Conservation (phyloP, 2,888 invertebrate genomes). For the Drosophila koepferae region DNA sequence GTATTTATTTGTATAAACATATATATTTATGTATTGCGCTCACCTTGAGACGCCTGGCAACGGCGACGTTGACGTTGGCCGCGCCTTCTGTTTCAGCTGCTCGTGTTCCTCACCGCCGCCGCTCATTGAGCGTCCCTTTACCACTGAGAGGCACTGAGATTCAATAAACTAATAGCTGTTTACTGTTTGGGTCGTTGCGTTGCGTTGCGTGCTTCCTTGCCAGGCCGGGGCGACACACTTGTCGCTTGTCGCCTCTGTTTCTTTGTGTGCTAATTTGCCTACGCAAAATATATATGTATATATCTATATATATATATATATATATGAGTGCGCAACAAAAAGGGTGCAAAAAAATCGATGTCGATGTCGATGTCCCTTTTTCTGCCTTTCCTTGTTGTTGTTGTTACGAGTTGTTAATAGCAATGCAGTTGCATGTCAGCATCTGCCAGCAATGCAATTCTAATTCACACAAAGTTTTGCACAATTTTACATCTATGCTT, state of each 20-base stretch:
- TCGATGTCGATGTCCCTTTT: slow-evolving; percentile 75
- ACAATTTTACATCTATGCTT: slow-evolving; percentile 23
- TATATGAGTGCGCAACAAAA: slow-evolving; percentile 46
- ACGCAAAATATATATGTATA: slow-evolving; percentile 27
- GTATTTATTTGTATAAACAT: not conserved
- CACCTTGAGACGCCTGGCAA: slow-evolving; percentile 45
- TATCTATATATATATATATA: not conserved
- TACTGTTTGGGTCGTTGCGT: not conserved
- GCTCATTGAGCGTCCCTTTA: slow-evolving; percentile 56
- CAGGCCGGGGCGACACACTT: slow-evolving; percentile 42
- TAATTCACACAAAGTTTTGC: slow-evolving; percentile 22
- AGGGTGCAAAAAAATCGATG: slow-evolving; percentile 76
- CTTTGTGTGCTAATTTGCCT: slow-evolving; percentile 62
- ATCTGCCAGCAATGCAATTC: slow-evolving; percentile 3
- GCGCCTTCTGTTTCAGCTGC: slow-evolving; percentile 55
- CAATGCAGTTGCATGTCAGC: slow-evolving; percentile 10
- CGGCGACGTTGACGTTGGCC: slow-evolving; percentile 40
- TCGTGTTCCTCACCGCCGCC: slow-evolving; percentile 61
- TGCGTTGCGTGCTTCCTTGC: slow-evolving; percentile 19
- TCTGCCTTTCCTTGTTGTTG: slow-evolving; percentile 19
- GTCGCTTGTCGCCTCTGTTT: slow-evolving; percentile 29
- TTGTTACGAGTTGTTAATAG: not conserved
- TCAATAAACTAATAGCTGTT: slow-evolving; percentile 31
- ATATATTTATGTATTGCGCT: not conserved
- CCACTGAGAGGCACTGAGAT: slow-evolving; percentile 16